Conservation (phyloP, 2,888 invertebrate genomes). For the Coelinius sp. region DNA sequence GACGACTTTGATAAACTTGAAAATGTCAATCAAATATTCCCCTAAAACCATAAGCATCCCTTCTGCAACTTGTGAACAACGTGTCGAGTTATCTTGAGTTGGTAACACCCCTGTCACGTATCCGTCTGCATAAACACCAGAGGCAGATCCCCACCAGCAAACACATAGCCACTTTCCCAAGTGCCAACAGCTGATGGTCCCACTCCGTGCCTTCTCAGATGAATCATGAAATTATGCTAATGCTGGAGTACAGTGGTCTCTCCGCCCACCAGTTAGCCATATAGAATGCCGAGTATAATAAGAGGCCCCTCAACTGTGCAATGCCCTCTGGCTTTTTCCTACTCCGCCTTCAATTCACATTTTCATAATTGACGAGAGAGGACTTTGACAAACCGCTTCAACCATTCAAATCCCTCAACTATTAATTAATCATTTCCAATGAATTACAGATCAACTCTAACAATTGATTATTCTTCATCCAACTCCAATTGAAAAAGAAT, state of each 20-base stretch:
- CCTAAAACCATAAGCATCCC: not conserved
- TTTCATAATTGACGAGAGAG: constrained; percentile 19
- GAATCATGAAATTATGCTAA: constrained; percentile 35
- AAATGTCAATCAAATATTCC: not conserved
- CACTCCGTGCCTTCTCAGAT: constrained; percentile 22
- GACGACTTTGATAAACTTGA: not conserved
- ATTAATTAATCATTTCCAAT: not conserved
- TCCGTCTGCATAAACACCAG: not conserved
- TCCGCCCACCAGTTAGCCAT: not conserved
- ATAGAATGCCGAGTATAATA: not conserved
- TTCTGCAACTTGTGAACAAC: constrained; percentile 3
- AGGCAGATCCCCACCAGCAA: constrained; percentile 9
- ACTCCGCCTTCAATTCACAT: not conserved
- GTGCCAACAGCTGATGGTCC: constrained; percentile 27
- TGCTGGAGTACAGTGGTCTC: not conserved
- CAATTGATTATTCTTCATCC: not conserved
- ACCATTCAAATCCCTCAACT: not conserved
- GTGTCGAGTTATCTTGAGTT: constrained; percentile 16
- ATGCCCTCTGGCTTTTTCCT: not conserved
- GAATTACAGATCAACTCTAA: not conserved
- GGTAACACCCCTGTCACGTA: constrained; percentile 8
- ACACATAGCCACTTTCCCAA: constrained; percentile 5
- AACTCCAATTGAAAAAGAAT: too few relatives aligned
- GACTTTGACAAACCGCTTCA: not conserved
- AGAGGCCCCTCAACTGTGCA: not conserved